These are phyloP conservation scores for Cyanocitta stelleri DNA, from an alignment of 2,113 vertebrate genomes.

Conservation along the genomic window DNA sequence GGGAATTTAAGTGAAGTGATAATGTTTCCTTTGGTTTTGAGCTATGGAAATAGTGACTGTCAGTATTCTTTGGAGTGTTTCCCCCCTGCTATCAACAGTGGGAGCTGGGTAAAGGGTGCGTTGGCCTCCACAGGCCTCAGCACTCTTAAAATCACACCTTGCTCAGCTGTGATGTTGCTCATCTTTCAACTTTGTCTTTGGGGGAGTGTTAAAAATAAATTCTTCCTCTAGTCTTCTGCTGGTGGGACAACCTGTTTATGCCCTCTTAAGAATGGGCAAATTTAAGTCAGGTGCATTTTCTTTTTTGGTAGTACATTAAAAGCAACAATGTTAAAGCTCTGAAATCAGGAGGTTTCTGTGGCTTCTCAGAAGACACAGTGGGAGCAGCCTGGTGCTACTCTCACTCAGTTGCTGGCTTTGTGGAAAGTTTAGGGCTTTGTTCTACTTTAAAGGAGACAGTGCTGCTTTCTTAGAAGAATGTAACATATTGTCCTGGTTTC, in stretches of 20 bases:
- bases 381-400: neutral
- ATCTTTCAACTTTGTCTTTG: neutral
- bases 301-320: neutral
- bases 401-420: neutral
- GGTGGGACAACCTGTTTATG: neutral
- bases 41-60: neutral
- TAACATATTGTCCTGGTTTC: neutral
- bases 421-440: neutral
- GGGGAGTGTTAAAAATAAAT: neutral
- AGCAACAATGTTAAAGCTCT: fast-evolving
- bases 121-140: neutral
- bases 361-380: neutral
- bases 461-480: neutral
- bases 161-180: neutral
- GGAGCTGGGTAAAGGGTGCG: neutral
- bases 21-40: neutral
- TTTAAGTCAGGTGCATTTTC: neutral
- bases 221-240: neutral
- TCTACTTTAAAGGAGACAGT: neutral
- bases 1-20: neutral
- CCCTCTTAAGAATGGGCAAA: neutral
- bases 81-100: neutral
- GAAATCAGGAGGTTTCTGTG: neutral
- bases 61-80: neutral
- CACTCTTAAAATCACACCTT: neutral